Evolutionary conservation across 2,888 invertebrate species (phyloP).

Genomic region (Fragum whitleyi): DNA sequence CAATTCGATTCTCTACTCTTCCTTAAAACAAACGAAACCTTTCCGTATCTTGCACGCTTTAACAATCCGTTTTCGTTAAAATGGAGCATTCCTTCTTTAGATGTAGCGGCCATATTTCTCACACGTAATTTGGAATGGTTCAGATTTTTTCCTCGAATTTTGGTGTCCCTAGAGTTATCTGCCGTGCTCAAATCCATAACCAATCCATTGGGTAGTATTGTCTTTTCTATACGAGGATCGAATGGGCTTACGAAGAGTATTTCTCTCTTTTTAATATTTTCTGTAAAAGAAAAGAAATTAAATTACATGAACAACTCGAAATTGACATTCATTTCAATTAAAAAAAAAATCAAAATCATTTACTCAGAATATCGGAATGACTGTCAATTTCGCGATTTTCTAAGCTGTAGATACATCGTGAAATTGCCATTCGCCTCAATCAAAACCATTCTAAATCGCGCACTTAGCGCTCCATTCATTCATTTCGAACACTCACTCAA

Average conservation of each 20-base stretch:
- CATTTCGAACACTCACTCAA: too few relatives aligned
- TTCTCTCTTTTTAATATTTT: neutral
- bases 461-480: too few relatives aligned
- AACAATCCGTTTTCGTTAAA: slow-evolving; percentile 29
- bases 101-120: neutral
- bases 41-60: neutral
- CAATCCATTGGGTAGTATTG: slow-evolving; percentile 10
- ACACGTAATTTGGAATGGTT: slow-evolving; percentile 5
- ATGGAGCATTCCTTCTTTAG: neutral
- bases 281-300: neutral
- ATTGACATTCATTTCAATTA: too few relatives aligned
- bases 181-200: slow-evolving; percentile 3
- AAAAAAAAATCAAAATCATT: too few relatives aligned
- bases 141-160: neutral
- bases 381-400: too few relatives aligned
- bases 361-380: too few relatives aligned
- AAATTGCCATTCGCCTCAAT: too few relatives aligned
- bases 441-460: too few relatives aligned
- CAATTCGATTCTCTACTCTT: neutral
- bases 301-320: neutral
- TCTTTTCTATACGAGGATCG: slow-evolving; percentile 11
- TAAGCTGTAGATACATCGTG: too few relatives aligned
- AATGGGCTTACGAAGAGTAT: slow-evolving; percentile 4
- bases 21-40: neutral
- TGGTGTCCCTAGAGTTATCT: neutral